Conservation (phyloP, 2,888 invertebrate genomes). For the Ganaspis brasiliensis region DNA sequence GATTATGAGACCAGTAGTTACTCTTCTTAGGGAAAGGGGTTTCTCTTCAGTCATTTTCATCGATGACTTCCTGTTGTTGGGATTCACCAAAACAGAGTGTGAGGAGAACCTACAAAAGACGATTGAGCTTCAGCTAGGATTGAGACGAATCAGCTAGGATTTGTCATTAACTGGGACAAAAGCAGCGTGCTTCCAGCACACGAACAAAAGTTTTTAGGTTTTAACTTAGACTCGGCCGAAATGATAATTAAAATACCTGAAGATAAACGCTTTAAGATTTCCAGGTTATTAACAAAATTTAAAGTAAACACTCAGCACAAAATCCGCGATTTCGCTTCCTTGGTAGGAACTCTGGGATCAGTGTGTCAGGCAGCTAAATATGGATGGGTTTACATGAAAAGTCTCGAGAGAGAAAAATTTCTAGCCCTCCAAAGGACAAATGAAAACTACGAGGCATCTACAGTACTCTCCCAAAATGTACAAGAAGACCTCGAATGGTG, state of each 20-base stretch:
- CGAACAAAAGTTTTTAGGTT: constrained; percentile 50
- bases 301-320: constrained; percentile 37
- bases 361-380: constrained; percentile 54
- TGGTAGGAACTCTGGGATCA: constrained; percentile 39
- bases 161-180: constrained; percentile 53
- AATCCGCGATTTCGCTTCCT: constrained; percentile 52
- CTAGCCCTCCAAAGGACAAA: not conserved
- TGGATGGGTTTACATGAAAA: constrained; percentile 30
- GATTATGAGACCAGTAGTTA: constrained; percentile 59
- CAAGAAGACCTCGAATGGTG: constrained; percentile 48
- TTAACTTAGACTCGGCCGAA: constrained; percentile 44
- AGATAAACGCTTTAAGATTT: constrained; percentile 39
- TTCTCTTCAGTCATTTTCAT: constrained; percentile 56
- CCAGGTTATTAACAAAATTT: constrained; percentile 27
- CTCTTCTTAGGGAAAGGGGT: constrained; percentile 46
- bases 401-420: not conserved
- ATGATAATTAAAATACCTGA: constrained; percentile 47
- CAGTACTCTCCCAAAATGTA: not conserved
- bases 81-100: constrained; percentile 47
- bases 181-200: constrained; percentile 42
- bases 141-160: constrained; percentile 50
- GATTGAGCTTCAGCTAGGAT: too few relatives aligned
- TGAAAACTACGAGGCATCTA: not conserved
- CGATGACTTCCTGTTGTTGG: constrained; percentile 56
- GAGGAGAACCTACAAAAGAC: constrained; percentile 38